These are phyloP conservation scores for Pelecanus crispus DNA, from an alignment of 2,113 vertebrate genomes.

Conservation along the genomic window DNA sequence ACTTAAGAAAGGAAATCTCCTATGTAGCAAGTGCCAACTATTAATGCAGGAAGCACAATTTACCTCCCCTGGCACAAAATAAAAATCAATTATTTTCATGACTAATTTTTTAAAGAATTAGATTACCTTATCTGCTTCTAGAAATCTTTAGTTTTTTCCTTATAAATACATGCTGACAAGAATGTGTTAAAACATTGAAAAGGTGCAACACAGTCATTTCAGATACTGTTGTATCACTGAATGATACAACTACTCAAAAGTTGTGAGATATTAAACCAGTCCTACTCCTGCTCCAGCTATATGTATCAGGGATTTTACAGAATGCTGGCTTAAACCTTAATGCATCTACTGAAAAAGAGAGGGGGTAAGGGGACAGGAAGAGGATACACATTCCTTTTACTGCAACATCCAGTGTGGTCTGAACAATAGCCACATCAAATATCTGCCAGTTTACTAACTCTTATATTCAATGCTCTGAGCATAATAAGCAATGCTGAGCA, in stretches of 20 bases:
- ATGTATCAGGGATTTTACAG: background rate
- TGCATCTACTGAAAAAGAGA: background rate
- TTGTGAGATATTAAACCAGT: accelerated
- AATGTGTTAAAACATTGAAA: background rate
- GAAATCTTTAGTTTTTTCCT: background rate
- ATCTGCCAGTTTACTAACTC: background rate
- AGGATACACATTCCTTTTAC: background rate
- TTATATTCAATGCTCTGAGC: background rate
- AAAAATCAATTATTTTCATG: background rate
- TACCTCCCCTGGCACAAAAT: background rate
- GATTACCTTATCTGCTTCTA: background rate
- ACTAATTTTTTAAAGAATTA: background rate
- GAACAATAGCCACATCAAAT: background rate
- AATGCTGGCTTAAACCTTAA: background rate
- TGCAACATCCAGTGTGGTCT: background rate
- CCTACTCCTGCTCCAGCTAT: background rate
- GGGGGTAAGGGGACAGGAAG: background rate
- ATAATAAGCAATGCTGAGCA: background rate
- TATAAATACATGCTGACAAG: background rate
- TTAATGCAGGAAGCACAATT: background rate
- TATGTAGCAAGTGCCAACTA: background rate
- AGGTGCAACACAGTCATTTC: background rate
- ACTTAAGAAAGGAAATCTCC: background rate
- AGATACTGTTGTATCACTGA: background rate
- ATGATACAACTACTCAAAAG: background rate